Evolutionary conservation across 2,888 invertebrate species (phyloP).

Genomic region (Lymantria dispar): DNA sequence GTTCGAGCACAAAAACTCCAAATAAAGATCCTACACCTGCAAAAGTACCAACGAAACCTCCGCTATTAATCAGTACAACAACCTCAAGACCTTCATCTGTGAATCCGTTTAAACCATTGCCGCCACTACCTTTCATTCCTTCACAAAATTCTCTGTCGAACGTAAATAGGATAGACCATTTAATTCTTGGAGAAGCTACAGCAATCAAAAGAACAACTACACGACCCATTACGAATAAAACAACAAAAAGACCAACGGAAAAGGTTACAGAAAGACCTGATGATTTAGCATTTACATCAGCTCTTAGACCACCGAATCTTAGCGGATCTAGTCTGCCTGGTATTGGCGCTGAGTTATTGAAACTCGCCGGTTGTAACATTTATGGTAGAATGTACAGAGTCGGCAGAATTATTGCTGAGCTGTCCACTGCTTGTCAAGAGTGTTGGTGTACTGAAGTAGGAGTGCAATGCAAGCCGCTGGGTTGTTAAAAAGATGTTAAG

Average conservation of each 20-base stretch:
- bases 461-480: conserved; percentile 88
- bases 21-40: conserved; percentile 14
- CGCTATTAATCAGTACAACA: conserved; percentile 13
- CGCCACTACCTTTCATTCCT: conserved; percentile 46
- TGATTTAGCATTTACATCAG: conserved; percentile 36
- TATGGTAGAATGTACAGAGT: conserved; percentile 94
- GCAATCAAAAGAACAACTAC: conserved; percentile 57
- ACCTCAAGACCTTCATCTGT: conserved; percentile 29
- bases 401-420: conserved; percentile 90
- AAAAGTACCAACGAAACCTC: conserved; percentile 1
- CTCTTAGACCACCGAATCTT: conserved; percentile 35
- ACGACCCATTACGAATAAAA: conserved; percentile 37
- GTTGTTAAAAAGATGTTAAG: conserved; percentile 16
- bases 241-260: conserved; percentile 24
- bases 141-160: conserved; percentile 48
- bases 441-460: conserved; percentile 94
- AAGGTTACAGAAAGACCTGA: conserved; percentile 23
- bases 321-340: conserved; percentile 22
- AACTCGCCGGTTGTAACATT: conserved; percentile 94
- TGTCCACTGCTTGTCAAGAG: conserved; percentile 91
- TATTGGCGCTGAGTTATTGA: conserved; percentile 83
- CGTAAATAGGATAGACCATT: conserved; percentile 69
- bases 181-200: conserved; percentile 70
- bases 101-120: conserved; percentile 54
- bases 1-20: conserved; percentile 47